phyloP scores from a whole-genome alignment of 2,888 invertebrate species.

The Athalia cordata region DNA sequence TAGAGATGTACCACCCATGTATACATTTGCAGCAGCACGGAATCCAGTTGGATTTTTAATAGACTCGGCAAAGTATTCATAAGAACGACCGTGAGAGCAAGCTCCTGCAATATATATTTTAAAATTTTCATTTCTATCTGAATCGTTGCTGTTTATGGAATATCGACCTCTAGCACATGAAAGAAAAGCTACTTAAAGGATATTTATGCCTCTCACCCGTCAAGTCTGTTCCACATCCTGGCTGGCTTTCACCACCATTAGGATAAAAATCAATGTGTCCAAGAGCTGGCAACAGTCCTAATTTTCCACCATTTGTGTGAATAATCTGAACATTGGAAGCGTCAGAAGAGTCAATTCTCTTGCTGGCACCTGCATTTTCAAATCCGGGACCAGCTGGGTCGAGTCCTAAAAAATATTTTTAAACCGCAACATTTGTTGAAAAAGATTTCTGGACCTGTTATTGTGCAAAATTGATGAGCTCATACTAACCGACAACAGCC shows the following conservation, averaged over 20 bases:
- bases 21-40: background rate
- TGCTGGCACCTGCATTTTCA: constrained; percentile 51
- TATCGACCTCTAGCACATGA: no score
- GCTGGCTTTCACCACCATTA: constrained; percentile 69
- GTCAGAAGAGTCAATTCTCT: constrained; percentile 67
- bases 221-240: constrained; percentile 64
- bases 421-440: no score
- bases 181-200: background rate
- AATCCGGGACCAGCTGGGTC: constrained; percentile 71
- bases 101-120: constrained; percentile 40
- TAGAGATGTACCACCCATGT: constrained; percentile 27
- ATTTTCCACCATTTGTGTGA: constrained; percentile 67
- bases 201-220: constrained; percentile 46
- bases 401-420: constrained; percentile 56
- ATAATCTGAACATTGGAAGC: constrained; percentile 70
- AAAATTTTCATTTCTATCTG: no score
- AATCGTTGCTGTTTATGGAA: background rate
- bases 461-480: background rate
- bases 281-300: constrained; percentile 66
- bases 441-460: background rate
- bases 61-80: constrained; percentile 69
- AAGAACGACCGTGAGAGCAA: constrained; percentile 68
- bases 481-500: constrained; percentile 52
- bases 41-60: constrained; percentile 51
- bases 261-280: constrained; percentile 72